Evolutionary conservation across 2,113 vertebrate genomes (phyloP), one percentile per base, ranked within the genome.

Genomic region (Stomatorhinus ivindoensis): DNA sequence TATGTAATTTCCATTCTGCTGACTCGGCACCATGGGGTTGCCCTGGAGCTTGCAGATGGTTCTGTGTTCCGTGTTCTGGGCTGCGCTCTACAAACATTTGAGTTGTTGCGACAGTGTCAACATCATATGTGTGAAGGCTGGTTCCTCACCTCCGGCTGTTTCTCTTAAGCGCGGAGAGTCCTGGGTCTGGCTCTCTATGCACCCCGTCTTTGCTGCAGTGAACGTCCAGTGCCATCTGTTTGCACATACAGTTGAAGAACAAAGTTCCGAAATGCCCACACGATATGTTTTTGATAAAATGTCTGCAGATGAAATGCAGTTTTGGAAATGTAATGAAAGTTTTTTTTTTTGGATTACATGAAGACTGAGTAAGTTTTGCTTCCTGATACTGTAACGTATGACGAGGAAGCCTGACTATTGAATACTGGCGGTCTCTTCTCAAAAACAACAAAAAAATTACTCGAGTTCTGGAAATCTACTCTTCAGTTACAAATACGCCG

Each of bases 101-200:
- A 95, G 93, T 93, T 92, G 82, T 84, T 84, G 4, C 90, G 93
- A 94, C 92, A 91, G 90, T 35, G 80, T 90, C 91, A 90, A 93
- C 90, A 76, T 89, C 35, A 50, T 92, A 89, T 92, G 92, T 80
- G 90, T 7, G 92, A 91, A 95, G 90, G 87, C 58, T 90, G 61
- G 55, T 91, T 90, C 92, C 90, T 92, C 93, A 93, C 94, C 95
- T 94, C 92, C 95, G 94, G 94, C 93, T 92, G 91, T 94, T 94
- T 93, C 94, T 94, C 95, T 92, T 93, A 93, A 93, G 44, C 47
- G 89, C 91, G 95, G 69, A 95, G 95, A 96, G 94, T 95, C 93
- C 90, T 91, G 93, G 93, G 94, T 95, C 94, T 94, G 90, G 93
- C 91, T 91, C 93, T 92, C 91, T 27, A 1, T 4, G 9, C 58